Evolutionary conservation across 2,888 invertebrate genomes (phyloP).

Genomic region (Agriopis leucophaearia): DNA sequence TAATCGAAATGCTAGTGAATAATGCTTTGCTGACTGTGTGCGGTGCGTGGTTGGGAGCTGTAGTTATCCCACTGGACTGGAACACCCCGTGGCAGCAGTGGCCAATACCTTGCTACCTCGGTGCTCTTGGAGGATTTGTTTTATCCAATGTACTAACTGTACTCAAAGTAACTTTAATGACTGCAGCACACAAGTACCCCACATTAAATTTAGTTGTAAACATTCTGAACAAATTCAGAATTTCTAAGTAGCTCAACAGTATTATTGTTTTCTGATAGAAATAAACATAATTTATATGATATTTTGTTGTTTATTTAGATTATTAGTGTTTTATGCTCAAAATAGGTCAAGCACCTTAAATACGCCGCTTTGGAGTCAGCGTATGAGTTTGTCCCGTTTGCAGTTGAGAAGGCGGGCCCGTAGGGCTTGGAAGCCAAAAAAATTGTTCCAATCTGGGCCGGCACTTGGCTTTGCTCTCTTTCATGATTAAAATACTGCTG

Average conservation of each 20-base stretch:
- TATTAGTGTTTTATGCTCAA: too few species aligned
- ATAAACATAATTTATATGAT: neutral
- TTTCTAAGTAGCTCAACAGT: conserved; percentile 57
- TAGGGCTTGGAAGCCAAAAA: too few species aligned
- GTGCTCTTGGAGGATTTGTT: conserved; percentile 88
- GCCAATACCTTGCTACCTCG: conserved; percentile 91
- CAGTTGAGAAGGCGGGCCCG: too few species aligned
- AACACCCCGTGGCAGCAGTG: conserved; percentile 95
- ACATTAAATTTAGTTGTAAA: conserved; percentile 64
- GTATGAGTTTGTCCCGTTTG: too few species aligned
- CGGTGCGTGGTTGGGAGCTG: conserved; percentile 94
- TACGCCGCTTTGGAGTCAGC: too few species aligned
- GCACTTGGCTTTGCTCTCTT: too few species aligned
- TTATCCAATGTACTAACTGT: conserved; percentile 85
- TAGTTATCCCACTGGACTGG: conserved; percentile 96
- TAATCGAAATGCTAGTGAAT: conserved; percentile 85
- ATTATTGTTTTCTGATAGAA: conserved; percentile 2
- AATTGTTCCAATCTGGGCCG: too few species aligned
- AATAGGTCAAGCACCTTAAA: neutral
- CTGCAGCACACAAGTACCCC: conserved; percentile 74
- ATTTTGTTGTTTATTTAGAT: too few species aligned
- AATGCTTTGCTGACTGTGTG: conserved; percentile 87
- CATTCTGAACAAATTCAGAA: conserved; percentile 63
- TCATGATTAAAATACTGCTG: too few species aligned
- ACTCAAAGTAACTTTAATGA: conserved; percentile 71